These are phyloP conservation scores for Tursiops truncatus DNA, from an alignment of 2,113 vertebrate species.

Conservation along the genomic window DNA sequence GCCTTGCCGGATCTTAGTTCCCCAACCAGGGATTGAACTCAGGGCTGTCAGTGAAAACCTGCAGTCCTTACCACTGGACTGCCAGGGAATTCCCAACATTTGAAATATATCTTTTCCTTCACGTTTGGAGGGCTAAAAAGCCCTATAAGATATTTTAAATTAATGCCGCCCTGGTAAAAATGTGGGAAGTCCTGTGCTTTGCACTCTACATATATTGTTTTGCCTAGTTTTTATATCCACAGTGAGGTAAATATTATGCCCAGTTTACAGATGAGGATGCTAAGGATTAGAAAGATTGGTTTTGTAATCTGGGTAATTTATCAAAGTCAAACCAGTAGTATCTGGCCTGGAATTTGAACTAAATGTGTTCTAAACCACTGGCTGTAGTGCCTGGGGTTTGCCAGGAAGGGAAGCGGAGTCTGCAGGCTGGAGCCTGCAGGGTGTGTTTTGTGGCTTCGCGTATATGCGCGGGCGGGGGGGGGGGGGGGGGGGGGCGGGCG, in stretches of 20 bases:
- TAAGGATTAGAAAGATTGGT: background rate
- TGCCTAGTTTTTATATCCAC: background rate
- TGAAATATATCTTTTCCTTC: background rate
- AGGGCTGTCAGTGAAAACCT: background rate
- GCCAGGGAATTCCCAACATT: background rate
- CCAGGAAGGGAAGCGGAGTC: background rate
- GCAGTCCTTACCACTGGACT: background rate
- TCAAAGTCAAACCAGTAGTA: background rate
- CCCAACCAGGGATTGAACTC: background rate
- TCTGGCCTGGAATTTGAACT: background rate
- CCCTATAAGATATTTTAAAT: background rate
- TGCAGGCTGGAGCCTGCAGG: background rate
- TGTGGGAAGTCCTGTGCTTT: background rate
- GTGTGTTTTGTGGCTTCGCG: background rate
- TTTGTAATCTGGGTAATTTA: background rate
- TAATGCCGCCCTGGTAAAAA: background rate
- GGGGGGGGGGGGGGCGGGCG: fast-evolving
- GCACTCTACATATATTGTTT: background rate
- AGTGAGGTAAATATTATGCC: background rate
- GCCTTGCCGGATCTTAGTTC: background rate
- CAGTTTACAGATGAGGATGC: background rate
- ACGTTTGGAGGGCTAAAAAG: background rate
- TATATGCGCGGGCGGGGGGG: fast-evolving
- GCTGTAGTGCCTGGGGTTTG: background rate
- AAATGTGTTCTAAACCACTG: background rate